A percentile compares a stretch with the other conserved stretches of the same genome.
phyloP scores from a whole-genome alignment of 2,113 vertebrate species.

The Microcebus lehilahytsara region DNA sequence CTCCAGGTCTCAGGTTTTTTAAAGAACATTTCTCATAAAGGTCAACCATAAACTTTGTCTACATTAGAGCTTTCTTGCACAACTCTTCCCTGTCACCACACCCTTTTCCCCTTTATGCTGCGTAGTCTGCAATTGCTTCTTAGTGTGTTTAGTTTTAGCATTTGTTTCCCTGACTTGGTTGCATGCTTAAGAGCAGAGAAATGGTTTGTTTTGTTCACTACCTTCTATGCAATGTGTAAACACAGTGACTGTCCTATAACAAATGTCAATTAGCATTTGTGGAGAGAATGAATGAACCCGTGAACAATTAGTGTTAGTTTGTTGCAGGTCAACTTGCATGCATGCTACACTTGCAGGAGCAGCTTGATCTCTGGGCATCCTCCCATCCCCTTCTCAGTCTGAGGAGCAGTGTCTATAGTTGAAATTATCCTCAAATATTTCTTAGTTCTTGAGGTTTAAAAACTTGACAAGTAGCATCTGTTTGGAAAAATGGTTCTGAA shows the following conservation, averaged over 20 bases:
- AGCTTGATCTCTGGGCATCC: neutral
- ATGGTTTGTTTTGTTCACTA: neutral
- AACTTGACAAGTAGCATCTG: neutral
- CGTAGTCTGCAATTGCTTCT: neutral
- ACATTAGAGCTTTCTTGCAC: neutral
- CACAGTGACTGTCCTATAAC: neutral
- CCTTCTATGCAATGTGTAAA: neutral
- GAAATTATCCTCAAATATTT: constrained; percentile 3
- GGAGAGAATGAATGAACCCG: neutral
- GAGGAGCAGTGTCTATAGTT: neutral
- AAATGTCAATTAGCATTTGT: neutral
- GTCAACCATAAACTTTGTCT: neutral
- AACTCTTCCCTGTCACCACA: accelerated
- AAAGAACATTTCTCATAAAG: neutral
- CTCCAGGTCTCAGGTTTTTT: neutral
- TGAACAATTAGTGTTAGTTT: neutral
- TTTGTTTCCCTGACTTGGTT: neutral
- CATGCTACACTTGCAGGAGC: neutral
- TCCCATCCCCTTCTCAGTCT: neutral
- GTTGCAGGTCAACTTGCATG: neutral
- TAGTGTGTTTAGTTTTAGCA: neutral
- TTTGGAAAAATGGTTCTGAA: constrained; percentile 10
- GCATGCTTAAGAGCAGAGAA: neutral
- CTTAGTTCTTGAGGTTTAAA: neutral
- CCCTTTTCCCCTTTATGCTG: too few relatives aligned